A percentile compares a stretch with the other conserved stretches of the same genome.
phyloP scores from a whole-genome alignment of 2,113 vertebrate genomes.

The Strix uralensis region DNA sequence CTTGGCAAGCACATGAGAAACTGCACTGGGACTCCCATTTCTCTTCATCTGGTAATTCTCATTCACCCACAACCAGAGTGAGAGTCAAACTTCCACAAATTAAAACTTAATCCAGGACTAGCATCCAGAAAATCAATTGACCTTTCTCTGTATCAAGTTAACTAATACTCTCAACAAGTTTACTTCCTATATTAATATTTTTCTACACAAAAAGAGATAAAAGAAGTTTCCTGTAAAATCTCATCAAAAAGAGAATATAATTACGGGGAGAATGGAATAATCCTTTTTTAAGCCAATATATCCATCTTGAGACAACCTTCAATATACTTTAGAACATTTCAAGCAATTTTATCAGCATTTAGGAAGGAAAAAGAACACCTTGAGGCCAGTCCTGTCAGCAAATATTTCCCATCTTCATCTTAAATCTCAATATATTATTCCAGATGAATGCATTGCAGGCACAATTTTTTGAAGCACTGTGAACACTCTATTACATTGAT shows the following conservation, averaged over 20 bases:
- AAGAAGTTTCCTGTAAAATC: not conserved
- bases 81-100: not conserved
- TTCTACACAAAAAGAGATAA: not conserved
- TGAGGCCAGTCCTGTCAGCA: conserved; percentile 6
- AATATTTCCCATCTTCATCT: conserved; percentile 25
- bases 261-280: not conserved
- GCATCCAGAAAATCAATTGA: not conserved
- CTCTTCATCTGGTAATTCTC: not conserved
- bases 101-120: not conserved
- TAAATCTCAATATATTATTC: conserved; percentile 22
- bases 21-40: not conserved
- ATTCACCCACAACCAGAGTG: not conserved
- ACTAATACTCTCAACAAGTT: not conserved
- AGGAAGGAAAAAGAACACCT: not conserved
- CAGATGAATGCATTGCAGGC: not conserved
- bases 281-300: not conserved
- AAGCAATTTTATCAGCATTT: conserved; percentile 22
- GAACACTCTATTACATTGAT: not conserved
- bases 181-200: not conserved
- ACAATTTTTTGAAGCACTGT: not conserved
- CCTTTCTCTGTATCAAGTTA: not conserved
- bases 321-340: not conserved
- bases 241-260: not conserved
- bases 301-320: not conserved
- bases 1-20: not conserved